phyloP scores from a whole-genome alignment of 30 jellyfish, hydroid and myxozoan genomes.

The Pseudorhiza aurosa region DNA sequence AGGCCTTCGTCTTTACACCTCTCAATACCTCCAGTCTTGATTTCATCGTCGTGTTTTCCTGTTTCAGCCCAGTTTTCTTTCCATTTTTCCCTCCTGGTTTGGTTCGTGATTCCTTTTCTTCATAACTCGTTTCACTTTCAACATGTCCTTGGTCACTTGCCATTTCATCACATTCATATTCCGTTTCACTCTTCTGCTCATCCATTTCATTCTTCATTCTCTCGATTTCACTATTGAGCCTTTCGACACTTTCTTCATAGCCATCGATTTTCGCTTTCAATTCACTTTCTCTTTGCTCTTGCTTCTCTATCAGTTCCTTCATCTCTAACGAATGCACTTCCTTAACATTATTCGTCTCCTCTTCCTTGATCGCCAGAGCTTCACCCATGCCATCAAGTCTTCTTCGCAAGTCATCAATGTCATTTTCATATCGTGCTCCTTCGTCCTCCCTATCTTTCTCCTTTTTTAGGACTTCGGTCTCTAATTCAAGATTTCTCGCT shows the following conservation, averaged over 20 bases:
- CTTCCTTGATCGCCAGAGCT: neutral
- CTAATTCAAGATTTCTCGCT: neutral
- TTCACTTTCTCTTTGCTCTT: neutral
- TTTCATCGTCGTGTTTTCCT: neutral
- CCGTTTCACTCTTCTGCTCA: neutral
- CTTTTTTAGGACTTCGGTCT: neutral
- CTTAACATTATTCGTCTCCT: slow-evolving; percentile 3
- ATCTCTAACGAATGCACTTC: neutral
- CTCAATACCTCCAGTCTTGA: neutral
- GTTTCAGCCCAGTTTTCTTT: neutral
- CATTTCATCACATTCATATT: neutral
- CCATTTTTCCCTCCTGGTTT: neutral
- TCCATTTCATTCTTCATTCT: neutral
- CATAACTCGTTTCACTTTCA: too few relatives aligned
- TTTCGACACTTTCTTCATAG: neutral
- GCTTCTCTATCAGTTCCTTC: neutral
- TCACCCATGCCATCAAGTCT: neutral
- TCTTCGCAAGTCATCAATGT: neutral
- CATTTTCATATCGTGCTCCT: neutral
- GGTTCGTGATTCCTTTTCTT: neutral
- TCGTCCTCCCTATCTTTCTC: neutral
- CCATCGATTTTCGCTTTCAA: neutral
- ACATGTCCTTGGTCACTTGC: neutral
- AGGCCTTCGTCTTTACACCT: slow-evolving; percentile 12
- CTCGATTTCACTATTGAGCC: slow-evolving; percentile 3